Evolutionary conservation across 2,797 vertebrate genomes (phyloP).

Genomic region (Vireo griseus): DNA sequence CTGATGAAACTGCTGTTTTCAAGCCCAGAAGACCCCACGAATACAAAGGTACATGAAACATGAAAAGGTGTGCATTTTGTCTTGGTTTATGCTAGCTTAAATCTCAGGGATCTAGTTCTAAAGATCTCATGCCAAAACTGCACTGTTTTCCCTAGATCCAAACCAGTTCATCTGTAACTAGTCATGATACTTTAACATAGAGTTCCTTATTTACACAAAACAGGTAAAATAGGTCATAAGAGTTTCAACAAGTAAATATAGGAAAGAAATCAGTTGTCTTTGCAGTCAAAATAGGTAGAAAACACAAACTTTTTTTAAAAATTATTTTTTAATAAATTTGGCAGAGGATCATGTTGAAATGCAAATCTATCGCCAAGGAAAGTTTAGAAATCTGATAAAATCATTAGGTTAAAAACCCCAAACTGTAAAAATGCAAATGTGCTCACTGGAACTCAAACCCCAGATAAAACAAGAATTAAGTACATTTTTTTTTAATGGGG

Average conservation of each 20-base stretch:
- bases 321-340: constrained; percentile 56
- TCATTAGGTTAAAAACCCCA: neutral
- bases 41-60: neutral
- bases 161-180: constrained; percentile 52
- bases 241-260: constrained; percentile 40
- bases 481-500: neutral
- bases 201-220: constrained; percentile 61
- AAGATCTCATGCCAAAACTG: neutral
- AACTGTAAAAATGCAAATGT: constrained; percentile 16
- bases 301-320: constrained; percentile 33
- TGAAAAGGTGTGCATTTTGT: neutral
- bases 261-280: neutral
- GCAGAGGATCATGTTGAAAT: constrained; percentile 56
- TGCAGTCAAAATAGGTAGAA: constrained; percentile 62
- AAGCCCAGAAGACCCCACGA: neutral
- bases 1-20: constrained; percentile 6
- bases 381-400: constrained; percentile 31
- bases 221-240: constrained; percentile 52
- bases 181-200: constrained; percentile 30
- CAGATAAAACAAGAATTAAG: neutral
- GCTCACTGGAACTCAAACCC: constrained; percentile 2
- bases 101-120: neutral
- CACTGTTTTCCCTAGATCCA: neutral
- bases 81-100: neutral
- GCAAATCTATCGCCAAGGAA: constrained; percentile 43